phyloP scores from a whole-genome alignment of 2,113 vertebrate species.

The Ursus arctos region DNA sequence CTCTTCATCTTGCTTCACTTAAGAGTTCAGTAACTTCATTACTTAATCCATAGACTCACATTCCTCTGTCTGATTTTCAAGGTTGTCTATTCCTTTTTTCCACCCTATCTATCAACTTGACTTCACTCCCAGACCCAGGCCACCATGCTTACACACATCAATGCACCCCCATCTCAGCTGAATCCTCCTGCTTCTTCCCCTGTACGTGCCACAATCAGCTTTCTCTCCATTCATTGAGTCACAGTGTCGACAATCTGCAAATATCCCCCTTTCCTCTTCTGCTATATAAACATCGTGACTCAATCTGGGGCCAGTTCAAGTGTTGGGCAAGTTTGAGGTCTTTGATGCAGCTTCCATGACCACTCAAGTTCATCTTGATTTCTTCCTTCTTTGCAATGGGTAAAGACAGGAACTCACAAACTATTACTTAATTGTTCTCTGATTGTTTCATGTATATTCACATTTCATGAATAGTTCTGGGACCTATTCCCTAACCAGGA shows the following conservation, averaged over 20 bases:
- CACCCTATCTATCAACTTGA: not conserved
- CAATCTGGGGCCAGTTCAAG: not conserved
- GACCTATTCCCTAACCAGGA: not conserved
- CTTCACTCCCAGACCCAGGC: not conserved
- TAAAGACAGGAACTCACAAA: not conserved
- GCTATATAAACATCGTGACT: not conserved
- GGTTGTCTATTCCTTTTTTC: not conserved
- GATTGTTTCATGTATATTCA: not conserved
- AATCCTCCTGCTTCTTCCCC: not conserved
- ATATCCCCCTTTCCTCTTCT: not conserved
- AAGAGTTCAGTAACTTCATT: not conserved
- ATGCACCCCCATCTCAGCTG: not conserved
- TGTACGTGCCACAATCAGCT: too few relatives aligned
- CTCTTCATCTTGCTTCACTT: not conserved
- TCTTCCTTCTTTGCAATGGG: not conserved
- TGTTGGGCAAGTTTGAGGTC: not conserved
- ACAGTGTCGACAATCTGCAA: not conserved
- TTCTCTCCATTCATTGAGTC: not conserved
- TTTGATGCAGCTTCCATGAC: not conserved
- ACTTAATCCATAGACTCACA: conserved; percentile 10
- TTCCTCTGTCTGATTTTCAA: conserved; percentile 50
- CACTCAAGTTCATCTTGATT: not conserved
- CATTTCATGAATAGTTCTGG: not conserved
- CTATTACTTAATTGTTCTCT: not conserved
- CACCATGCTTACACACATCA: not conserved